phyloP scores from a whole-genome alignment of 1,140 invertebrate genomes.

The Tetragonula clypearis region DNA sequence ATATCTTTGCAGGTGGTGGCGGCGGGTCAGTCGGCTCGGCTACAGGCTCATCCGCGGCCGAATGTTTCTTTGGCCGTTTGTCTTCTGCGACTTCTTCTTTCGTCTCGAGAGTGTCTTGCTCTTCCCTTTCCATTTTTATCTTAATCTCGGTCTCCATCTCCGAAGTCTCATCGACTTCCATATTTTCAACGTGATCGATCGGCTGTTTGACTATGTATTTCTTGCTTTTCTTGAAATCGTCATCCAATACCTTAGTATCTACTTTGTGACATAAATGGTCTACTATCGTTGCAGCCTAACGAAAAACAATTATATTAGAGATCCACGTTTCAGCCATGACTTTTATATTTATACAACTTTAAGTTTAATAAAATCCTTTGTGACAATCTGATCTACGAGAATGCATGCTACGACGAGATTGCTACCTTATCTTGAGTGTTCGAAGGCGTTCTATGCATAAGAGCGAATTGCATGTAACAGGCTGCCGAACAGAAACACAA shows the following conservation, averaged over 20 bases:
- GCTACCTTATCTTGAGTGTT: constrained; percentile 82
- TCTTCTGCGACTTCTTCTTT: constrained; percentile 81
- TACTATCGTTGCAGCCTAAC: constrained; percentile 84
- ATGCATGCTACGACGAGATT: not conserved
- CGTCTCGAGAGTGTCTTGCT: constrained; percentile 79
- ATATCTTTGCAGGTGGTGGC: constrained; percentile 85
- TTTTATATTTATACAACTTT: too few relatives aligned
- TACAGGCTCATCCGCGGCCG: constrained; percentile 68
- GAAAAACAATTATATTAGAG: constrained; percentile 35
- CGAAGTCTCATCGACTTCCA: constrained; percentile 63
- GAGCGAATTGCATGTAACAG: constrained; percentile 92
- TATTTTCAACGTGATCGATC: constrained; percentile 60
- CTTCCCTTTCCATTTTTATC: constrained; percentile 81
- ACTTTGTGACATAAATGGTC: constrained; percentile 84
- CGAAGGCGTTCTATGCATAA: constrained; percentile 84
- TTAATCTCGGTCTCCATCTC: constrained; percentile 69
- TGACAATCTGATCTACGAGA: not conserved
- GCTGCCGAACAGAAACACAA: constrained; percentile 92
- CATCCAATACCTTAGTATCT: constrained; percentile 75
- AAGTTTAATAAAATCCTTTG: not conserved
- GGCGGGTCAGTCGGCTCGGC: constrained; percentile 71
- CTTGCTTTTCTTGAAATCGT: constrained; percentile 76
- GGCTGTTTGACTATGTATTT: constrained; percentile 69
- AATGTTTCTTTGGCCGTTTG: constrained; percentile 80
- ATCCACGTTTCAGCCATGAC: too few relatives aligned